Evolutionary conservation across 1,140 invertebrate species (phyloP).

Genomic region (Drosophila yakuba): DNA sequence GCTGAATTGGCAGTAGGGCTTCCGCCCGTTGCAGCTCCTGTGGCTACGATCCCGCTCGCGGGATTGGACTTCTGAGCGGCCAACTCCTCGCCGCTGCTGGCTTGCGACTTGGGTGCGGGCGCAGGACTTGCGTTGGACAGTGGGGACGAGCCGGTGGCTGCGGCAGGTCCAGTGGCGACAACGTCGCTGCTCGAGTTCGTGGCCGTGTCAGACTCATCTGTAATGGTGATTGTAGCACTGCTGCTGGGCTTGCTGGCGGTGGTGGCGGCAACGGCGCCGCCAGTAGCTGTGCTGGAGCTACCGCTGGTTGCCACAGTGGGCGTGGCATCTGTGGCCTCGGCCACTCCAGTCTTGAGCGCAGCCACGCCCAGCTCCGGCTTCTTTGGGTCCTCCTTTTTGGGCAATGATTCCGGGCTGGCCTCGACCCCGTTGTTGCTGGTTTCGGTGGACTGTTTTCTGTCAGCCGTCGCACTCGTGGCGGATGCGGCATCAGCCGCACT

Average conservation of each 20-base stretch:
- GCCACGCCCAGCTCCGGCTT: conserved; percentile 36
- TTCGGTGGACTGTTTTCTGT: conserved; percentile 17
- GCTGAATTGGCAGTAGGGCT: not conserved
- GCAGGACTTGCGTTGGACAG: conserved; percentile 17
- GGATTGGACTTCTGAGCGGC: conserved; percentile 28
- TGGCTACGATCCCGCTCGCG: not conserved
- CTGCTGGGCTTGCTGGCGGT: conserved; percentile 5
- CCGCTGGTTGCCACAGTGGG: conserved; percentile 1
- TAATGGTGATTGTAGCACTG: conserved; percentile 64
- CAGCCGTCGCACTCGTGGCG: not conserved
- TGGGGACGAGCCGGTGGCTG: conserved; percentile 7
- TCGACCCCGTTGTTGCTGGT: conserved; percentile 16
- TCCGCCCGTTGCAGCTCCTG: not conserved
- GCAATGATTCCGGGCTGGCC: conserved; percentile 9
- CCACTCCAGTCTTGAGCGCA: conserved; percentile 1
- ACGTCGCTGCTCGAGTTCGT: conserved; percentile 63
- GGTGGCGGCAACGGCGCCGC: conserved; percentile 1
- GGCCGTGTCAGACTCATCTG: conserved; percentile 70
- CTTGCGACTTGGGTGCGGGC: conserved; percentile 33
- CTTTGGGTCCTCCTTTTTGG: conserved; percentile 56
- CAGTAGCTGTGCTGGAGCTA: conserved; percentile 1
- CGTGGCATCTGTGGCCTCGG: conserved; percentile 2
- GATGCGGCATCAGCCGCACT: not conserved
- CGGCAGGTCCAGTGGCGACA: conserved; percentile 15
- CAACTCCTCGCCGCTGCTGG: conserved; percentile 43